Base-by-base conservation (phyloP, 2,113 vertebrate genomes). In the Erythrocebus patas region DNA sequence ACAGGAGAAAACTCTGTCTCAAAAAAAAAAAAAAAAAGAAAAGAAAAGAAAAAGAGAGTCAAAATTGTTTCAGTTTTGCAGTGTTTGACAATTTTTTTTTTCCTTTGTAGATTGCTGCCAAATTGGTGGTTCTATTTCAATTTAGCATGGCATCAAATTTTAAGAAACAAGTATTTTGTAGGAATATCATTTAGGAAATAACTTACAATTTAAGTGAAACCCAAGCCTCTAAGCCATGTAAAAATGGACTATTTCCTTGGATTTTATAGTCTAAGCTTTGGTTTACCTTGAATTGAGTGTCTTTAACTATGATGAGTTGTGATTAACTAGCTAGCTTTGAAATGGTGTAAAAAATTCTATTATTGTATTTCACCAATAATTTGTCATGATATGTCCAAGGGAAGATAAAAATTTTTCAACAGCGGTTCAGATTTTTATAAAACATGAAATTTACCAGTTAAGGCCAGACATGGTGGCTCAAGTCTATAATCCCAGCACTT, bases 191-290 rank as follows among this genome's bases (percentile, higher is more conserved):
- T 76, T 84, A 82, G 75, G 32, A 88, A 96, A 90, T 12, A 89
- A 38, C n/a, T 93, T 52, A 93, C 84, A 92, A 66, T 92, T 96
- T 45, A 72, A 89, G 61, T 93, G 82, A 96, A 96, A 72, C 93
- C 25, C 81, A 78, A 89, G 40, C 35, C 55, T 88, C 17, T 76
- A 75, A 86, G 32, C 48, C 75, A 82, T 85, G 30, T 97, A 86
- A 95, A 96, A 91, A 59, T 95, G 83, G 45, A 68, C 70, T 90
- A 82, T 90, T 79, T 96, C 38, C 20, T 55, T 88, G 81, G 79
- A 83, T 61, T 88, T 92, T 91, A 64, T 86, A 61, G 52, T 66
- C 22, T 78, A 55, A 84, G 48, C 73, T 83, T 89, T 94, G 87
- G 30, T 72, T 92, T 75, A 38, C 57, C 43, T 88, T 32, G 85